These are phyloP conservation scores for Anarhynchus alexandrinus DNA, from an alignment of 2,113 vertebrate species.

Conservation along the genomic window DNA sequence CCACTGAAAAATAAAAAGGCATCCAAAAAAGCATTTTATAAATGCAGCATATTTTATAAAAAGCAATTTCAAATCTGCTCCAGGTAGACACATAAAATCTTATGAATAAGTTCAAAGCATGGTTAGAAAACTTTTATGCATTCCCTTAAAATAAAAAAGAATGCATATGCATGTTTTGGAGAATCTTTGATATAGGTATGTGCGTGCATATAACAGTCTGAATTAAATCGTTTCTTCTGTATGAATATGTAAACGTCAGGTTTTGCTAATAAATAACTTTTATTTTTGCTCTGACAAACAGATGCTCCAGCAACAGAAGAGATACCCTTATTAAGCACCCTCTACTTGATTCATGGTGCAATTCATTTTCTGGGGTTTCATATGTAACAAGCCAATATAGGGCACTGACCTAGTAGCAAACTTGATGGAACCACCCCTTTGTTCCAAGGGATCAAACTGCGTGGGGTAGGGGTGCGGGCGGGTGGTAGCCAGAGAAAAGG, in stretches of 20 bases:
- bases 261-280: slow-evolving; percentile 29
- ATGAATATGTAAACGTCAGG: not conserved
- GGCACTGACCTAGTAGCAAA: not conserved
- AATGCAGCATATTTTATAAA: slow-evolving; percentile 64
- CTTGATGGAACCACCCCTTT: not conserved
- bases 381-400: not conserved
- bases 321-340: not conserved
- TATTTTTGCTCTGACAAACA: slow-evolving; percentile 33
- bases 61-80: slow-evolving; percentile 60
- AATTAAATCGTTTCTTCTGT: not conserved
- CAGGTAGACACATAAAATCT: slow-evolving; percentile 74
- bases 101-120: slow-evolving; percentile 73
- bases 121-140: slow-evolving; percentile 53
- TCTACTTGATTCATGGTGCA: not conserved
- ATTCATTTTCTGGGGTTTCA: not conserved
- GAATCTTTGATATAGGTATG: slow-evolving; percentile 46
- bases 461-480: too few relatives aligned
- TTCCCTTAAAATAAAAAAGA: slow-evolving; percentile 41
- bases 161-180: slow-evolving; percentile 12
- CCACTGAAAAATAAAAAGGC: slow-evolving; percentile 60
- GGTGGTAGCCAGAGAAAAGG: not conserved
- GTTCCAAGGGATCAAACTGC: too few relatives aligned
- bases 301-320: not conserved
- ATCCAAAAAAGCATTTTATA: slow-evolving; percentile 69
- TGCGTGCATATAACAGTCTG: not conserved